Percentiles rank a stretch among this genome's conserved stretches.
These are phyloP conservation scores for Mythimna ferrago DNA, from an alignment of 2,888 invertebrate species.

Conservation along the genomic window DNA sequence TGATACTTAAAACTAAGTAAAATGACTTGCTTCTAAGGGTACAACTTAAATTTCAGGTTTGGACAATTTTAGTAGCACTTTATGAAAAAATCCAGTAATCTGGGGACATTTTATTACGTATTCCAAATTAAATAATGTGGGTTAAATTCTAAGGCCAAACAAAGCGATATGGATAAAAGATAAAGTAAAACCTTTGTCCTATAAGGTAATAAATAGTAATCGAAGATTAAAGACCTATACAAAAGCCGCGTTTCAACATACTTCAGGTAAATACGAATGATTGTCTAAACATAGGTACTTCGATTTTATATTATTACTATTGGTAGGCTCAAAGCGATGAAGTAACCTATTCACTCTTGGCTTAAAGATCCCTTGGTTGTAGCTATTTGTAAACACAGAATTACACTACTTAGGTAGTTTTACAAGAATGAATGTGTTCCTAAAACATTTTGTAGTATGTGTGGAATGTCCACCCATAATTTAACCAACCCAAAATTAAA, in stretches of 20 bases:
- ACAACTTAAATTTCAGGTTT: background rate
- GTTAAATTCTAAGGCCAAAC: background rate
- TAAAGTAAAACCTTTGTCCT: background rate
- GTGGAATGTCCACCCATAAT: no score
- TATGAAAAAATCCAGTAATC: background rate
- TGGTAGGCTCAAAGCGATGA: no score
- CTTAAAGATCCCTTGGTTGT: no score
- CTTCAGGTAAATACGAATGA: background rate
- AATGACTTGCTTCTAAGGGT: background rate
- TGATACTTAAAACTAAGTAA: no score
- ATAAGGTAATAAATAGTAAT: background rate
- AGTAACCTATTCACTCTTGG: no score
- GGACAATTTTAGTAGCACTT: no score
- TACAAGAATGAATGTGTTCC: no score
- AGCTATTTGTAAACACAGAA: no score
- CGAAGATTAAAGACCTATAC: background rate
- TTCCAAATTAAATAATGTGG: background rate
- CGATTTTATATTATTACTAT: no score
- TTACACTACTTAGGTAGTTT: no score
- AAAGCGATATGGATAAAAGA: background rate
- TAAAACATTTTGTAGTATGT: no score
- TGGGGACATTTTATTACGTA: background rate
- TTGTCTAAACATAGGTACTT: background rate
- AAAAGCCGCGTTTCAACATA: background rate
- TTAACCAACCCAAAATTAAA: no score